Percentiles rank a stretch among this genome's conserved stretches.
Evolutionary conservation across 2,113 vertebrate genomes (phyloP).

Genomic region (Sarotherodon lohbergeri): DNA sequence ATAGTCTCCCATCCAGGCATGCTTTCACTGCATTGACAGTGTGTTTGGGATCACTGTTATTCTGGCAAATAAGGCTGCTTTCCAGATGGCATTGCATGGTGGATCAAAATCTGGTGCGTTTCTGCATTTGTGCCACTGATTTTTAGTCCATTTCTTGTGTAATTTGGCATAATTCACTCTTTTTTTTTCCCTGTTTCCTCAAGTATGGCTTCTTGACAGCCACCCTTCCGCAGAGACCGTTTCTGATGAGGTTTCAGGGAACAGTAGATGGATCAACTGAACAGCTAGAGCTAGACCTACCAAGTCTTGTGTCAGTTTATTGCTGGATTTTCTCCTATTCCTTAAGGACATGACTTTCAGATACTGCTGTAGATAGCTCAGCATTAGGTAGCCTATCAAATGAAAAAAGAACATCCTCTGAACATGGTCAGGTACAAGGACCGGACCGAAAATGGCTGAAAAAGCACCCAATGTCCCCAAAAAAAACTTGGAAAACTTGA

Average conservation of each 20-base stretch:
- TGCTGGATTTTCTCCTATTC: background rate
- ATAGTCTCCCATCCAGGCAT: background rate
- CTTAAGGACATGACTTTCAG: background rate
- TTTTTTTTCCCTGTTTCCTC: background rate
- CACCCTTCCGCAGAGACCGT: background rate
- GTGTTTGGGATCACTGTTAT: background rate
- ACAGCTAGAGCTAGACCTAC: background rate
- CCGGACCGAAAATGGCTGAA: background rate
- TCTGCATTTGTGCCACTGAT: background rate
- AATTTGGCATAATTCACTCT: background rate
- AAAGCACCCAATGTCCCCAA: background rate
- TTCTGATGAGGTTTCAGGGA: background rate
- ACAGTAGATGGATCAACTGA: background rate
- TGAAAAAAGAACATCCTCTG: background rate
- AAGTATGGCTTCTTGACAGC: background rate
- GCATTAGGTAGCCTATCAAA: no score
- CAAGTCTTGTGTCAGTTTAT: background rate
- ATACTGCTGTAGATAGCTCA: background rate
- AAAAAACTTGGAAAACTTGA: background rate
- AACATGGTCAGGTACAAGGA: background rate
- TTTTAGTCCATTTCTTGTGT: background rate
- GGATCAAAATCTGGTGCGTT: background rate
- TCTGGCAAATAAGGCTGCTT: background rate
- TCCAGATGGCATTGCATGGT: background rate
- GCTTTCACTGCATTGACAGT: background rate